Evolutionary conservation across 2,888 invertebrate species (phyloP).

Genomic region (Ennomos quercinarius): DNA sequence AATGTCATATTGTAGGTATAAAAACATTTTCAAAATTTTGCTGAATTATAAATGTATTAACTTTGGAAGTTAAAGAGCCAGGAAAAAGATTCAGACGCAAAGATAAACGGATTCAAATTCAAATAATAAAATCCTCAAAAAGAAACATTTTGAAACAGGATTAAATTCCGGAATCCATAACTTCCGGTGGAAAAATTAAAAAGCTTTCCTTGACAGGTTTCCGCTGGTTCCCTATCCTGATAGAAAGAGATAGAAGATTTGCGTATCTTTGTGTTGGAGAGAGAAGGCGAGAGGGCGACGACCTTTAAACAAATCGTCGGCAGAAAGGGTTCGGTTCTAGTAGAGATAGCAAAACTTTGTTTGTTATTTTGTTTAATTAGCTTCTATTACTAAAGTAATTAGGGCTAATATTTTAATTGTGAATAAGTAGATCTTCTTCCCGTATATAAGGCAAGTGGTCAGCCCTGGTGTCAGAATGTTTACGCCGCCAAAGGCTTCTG

Average conservation of each 20-base stretch:
- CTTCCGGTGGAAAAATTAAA: conserved; percentile 75
- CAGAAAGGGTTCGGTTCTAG: conserved; percentile 81
- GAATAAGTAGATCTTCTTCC: too few relatives aligned
- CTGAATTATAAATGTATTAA: too few relatives aligned
- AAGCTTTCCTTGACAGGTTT: conserved; percentile 68
- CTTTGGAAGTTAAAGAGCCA: too few relatives aligned
- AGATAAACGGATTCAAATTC: too few relatives aligned
- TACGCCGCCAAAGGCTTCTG: too few relatives aligned
- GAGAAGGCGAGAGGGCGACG: conserved; percentile 74
- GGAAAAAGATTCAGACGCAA: too few relatives aligned
- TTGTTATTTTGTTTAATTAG: conserved; percentile 41
- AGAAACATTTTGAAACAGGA: conserved; percentile 26
- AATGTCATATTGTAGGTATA: too few relatives aligned
- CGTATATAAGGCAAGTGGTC: too few relatives aligned
- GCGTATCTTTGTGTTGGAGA: conserved; percentile 54
- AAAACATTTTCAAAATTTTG: too few relatives aligned
- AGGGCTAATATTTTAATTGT: conserved; percentile 30
- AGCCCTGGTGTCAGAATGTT: too few relatives aligned
- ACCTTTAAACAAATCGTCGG: conserved; percentile 84
- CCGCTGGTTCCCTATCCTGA: conserved; percentile 74
- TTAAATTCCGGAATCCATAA: conserved; percentile 58
- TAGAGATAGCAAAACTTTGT: conserved; percentile 63
- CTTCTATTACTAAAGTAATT: conserved; percentile 10
- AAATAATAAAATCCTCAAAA: background rate
- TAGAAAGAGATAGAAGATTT: conserved; percentile 60